Base-by-base conservation (phyloP, 2,888 invertebrate genomes). In the Brenthis hecate region DNA sequence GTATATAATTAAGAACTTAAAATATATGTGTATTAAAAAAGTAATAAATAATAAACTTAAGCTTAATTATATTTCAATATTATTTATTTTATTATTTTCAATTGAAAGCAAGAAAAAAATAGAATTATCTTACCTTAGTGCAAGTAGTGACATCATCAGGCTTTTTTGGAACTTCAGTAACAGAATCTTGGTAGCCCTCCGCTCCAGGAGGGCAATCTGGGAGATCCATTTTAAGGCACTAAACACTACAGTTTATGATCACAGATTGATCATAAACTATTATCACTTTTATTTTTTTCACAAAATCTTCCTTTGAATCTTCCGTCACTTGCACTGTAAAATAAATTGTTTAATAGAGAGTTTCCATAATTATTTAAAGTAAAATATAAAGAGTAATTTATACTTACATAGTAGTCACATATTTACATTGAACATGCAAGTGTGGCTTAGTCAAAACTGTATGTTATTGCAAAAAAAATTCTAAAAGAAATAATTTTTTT, bases 161-260 rank as follows among this genome's bases (percentile, higher is more conserved):
- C 80, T 90, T 91, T 80, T 82, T 87, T 32, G 89, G 80, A 47
- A 87, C 77, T 88, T 89, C 87, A 57, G 82, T 83, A 68, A 92
- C 88, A 3, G 91, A 81, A 77, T 92, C 92, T 78, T 92, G 76
- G 77, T 92, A 92, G 60, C 92, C 92, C 82, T 92, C 92, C 60
- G 92, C 82, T 77, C 92, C 92, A 0, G 92, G 92, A 53, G 92
- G 92, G 77, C 92, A 89, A 79, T 92, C 92, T 0, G 92, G 91
- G 43, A 92, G 86, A 13, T 92, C 92, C 92, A 92, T 92, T 81
- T 86, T 87, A 80, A 85, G 68, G 73, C 91, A 91, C 91, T 88
- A 65, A 64, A 90, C 91, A 92, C 91, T 90, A 81, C 80, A 83
- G 88, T 90, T 87, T 89, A 90, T 89, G 89, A 85, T 84, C 87